phyloP scores from a whole-genome alignment of 2,888 invertebrate species.

The Brachyopa scutellaris region DNA sequence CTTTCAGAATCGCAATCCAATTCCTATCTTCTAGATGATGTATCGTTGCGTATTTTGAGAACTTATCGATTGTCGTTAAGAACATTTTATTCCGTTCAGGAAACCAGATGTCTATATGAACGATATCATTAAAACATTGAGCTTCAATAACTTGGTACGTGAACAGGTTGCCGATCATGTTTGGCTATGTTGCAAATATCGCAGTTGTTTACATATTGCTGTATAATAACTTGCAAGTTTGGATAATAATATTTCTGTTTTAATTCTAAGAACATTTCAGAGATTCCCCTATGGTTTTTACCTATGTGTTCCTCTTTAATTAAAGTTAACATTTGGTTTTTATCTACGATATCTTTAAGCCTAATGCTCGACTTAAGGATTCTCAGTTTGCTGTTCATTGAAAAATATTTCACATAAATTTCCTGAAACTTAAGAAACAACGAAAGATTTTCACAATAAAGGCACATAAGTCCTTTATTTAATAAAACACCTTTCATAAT shows the following conservation, averaged over 20 bases:
- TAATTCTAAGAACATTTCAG: too few species aligned
- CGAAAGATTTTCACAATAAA: too few species aligned
- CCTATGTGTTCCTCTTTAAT: neutral
- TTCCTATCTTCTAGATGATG: neutral
- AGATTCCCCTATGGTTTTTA: neutral
- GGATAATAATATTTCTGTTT: neutral
- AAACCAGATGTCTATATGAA: constrained; percentile 34
- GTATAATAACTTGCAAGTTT: too few species aligned
- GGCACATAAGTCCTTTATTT: too few species aligned
- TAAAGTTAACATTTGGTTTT: too few species aligned
- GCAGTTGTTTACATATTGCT: constrained; percentile 12
- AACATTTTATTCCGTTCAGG: constrained; percentile 13
- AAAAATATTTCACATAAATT: too few species aligned
- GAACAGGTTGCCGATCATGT: constrained; percentile 12
- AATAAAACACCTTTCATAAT: too few species aligned
- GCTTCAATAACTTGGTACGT: constrained; percentile 15
- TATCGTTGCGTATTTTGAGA: neutral
- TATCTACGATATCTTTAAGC: neutral
- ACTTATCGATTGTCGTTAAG: constrained; percentile 32
- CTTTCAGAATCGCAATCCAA: neutral
- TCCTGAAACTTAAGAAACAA: too few species aligned
- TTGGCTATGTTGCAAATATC: constrained; percentile 10
- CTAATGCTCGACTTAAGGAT: neutral
- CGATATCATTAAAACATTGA: too few species aligned
- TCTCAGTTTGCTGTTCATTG: too few species aligned